Conservation (phyloP, 1,140 invertebrate genomes). For the Conopomorpha cramerella region DNA sequence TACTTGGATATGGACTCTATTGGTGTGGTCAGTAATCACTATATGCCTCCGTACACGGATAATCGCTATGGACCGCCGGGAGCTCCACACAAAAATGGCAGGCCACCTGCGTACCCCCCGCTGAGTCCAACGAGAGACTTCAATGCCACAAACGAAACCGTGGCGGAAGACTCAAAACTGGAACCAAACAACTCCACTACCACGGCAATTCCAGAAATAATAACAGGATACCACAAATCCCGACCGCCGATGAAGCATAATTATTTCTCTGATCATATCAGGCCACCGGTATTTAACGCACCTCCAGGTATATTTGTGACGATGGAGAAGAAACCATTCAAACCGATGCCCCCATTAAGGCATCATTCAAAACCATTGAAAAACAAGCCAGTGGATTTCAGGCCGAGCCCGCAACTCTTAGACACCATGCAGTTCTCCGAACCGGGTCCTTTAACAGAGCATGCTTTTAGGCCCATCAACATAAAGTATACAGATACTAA, state of each 20-base stretch:
- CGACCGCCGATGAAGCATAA: slow-evolving; percentile 20
- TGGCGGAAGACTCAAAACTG: background rate
- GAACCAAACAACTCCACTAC: slow-evolving; percentile 13
- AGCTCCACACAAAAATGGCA: no score
- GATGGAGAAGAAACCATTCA: slow-evolving; percentile 54
- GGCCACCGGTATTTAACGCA: slow-evolving; percentile 43
- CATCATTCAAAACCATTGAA: slow-evolving; percentile 21
- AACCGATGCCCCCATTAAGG: slow-evolving; percentile 48
- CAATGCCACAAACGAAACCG: background rate
- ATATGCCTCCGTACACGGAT: slow-evolving; percentile 13
- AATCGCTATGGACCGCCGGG: slow-evolving; percentile 15
- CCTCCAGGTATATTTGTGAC: slow-evolving; percentile 47
- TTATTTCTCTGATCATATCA: slow-evolving; percentile 32
- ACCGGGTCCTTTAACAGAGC: slow-evolving; percentile 26
- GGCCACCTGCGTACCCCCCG: background rate
- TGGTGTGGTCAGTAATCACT: slow-evolving; percentile 11
- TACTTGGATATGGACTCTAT: slow-evolving; percentile 6
- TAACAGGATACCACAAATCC: slow-evolving; percentile 15
- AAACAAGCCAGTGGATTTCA: slow-evolving; percentile 30
- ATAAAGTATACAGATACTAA: slow-evolving; percentile 17
- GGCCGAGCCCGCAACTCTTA: slow-evolving; percentile 43
- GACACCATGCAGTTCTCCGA: slow-evolving; percentile 22
- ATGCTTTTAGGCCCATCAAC: slow-evolving; percentile 39
- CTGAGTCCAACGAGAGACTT: background rate
- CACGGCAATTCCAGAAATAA: slow-evolving; percentile 13